Evolutionary conservation across 2,888 invertebrate species (phyloP).

Genomic region (Eucera pruinosa): DNA sequence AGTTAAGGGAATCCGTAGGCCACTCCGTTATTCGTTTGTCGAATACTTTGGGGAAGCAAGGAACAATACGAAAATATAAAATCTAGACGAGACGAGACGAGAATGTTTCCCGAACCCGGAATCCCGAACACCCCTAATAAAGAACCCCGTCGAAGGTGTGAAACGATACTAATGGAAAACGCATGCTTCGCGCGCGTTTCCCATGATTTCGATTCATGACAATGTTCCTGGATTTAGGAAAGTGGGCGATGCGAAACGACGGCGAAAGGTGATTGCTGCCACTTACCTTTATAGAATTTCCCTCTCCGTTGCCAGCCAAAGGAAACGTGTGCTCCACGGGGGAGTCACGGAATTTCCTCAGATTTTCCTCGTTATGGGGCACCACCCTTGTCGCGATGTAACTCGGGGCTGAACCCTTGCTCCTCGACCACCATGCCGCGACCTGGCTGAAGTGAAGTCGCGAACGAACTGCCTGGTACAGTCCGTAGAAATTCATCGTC

Average conservation of each 20-base stretch:
- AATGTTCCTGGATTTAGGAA: conserved; percentile 7
- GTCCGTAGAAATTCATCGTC: conserved; percentile 87
- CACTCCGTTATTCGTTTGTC: no score
- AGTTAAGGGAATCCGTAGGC: no score
- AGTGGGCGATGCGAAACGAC: background rate
- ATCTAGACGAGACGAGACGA: no score
- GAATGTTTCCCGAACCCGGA: no score
- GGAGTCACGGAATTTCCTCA: conserved; percentile 81
- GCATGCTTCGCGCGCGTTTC: no score
- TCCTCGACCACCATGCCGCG: conserved; percentile 93
- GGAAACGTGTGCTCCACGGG: conserved; percentile 91
- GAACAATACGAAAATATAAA: no score
- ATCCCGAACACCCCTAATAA: no score
- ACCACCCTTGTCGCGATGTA: conserved; percentile 84
- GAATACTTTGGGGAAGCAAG: no score
- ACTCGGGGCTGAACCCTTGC: conserved; percentile 82
- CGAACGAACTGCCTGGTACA: conserved; percentile 96
- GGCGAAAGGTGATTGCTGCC: background rate
- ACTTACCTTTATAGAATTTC: conserved; percentile 87
- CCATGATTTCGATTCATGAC: background rate
- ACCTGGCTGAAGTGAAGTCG: conserved; percentile 98
- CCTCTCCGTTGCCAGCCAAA: conserved; percentile 88
- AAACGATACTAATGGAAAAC: background rate
- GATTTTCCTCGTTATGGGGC: conserved; percentile 79
- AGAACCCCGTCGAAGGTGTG: background rate